Evolutionary conservation across 92 coral and sea anemone species (phyloP), one percentile per base, ranked within the genome.

Genomic region (Plumapathes pennacea): DNA sequence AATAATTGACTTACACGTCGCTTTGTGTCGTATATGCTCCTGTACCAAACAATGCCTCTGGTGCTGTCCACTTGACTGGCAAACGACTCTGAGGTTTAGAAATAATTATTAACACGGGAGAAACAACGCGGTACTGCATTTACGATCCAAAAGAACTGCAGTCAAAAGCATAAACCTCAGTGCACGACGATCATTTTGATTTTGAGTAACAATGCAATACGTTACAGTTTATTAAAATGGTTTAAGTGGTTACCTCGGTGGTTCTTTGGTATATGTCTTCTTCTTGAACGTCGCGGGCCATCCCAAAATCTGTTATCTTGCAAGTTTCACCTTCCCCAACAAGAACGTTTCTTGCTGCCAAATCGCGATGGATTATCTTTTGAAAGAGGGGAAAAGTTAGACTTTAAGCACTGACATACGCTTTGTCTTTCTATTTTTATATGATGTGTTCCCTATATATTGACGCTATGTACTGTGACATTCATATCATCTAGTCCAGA

Each of bases 11-110:
- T 71, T 51, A 80, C 86, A 80, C 80, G 43, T 80, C 86, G 52
- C 86, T 80, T 20, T 60, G 40, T 2, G 81, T 80, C 5, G 86
- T 80, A 59, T 80, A 80, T 29, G 76, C 69, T 21, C 86, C 86
- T 41, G 64, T 43, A 2, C 76, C 76, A 21, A 74, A 61, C 50
- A 80, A 24, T 3, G 86, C 86, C 22, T 80, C 86, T 9, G 76
- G 69, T 17, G 86, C 86, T 12, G 86, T 80, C 86, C 86, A 80
- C 23, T 80, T 80, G 5, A 80, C 71, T 30, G 86, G 86, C 25
- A 80, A 62, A 14, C 86, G 80, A 4, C 86, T 80, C 86, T 80
- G 30, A 33, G 28, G n/a, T n/a, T n/a, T n/a, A n/a, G n/a, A n/a
- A n/a, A n/a, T n/a, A n/a, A n/a, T n/a, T n/a, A n/a, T n/a, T n/a